Evolutionary conservation across 2,797 vertebrate species (phyloP), one percentile per base, ranked within the genome.

Genomic region (Poeciliopsis paucimaculata): DNA sequence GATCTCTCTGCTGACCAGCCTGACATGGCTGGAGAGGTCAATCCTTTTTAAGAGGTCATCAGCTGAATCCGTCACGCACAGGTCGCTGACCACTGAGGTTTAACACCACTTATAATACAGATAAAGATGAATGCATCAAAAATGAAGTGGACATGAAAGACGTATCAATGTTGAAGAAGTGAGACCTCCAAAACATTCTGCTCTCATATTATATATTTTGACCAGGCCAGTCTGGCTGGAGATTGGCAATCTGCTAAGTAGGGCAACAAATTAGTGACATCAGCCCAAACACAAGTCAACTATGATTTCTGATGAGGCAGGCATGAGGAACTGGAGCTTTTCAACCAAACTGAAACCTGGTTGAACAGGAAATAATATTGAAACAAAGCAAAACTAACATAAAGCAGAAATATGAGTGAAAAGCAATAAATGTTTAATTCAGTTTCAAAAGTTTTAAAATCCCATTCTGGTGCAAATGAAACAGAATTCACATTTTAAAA

Each of bases 21-120:
- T 76, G 86, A 87, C 88, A 39, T 68, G 86, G 84, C 80, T 85
- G 55, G 60, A 88, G 12, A 86, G 90, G 91, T 90, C 86, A 93
- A 92, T 92, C 92, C 78, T 0, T 84, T 91, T 91, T 90, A 75
- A 89, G 78, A 81, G 66, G 81, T 76, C 86, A 77, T 77, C 62
- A 55, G 77, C 86, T 82, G 79, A 86, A 77, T 53, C 31, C 46
- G 39, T 34, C 39, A 72, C 36, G 51, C 15, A 57, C 73, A 43
- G 53, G 51, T 60, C 26, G 0, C 20, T 57, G 43, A 28, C 34
- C 36, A 43, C 34, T 66, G 62, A 43, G 36, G 11, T n/a, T 10
- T n/a, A 43, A 43, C 51, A 0, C 26, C 3, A 20, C 43, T 31
- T 41, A 31, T 43, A 62, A 23, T 13, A 31, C 53, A 62, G 60